phyloP scores from a whole-genome alignment of 2,888 invertebrate genomes.

The Drosophila rubida region DNA sequence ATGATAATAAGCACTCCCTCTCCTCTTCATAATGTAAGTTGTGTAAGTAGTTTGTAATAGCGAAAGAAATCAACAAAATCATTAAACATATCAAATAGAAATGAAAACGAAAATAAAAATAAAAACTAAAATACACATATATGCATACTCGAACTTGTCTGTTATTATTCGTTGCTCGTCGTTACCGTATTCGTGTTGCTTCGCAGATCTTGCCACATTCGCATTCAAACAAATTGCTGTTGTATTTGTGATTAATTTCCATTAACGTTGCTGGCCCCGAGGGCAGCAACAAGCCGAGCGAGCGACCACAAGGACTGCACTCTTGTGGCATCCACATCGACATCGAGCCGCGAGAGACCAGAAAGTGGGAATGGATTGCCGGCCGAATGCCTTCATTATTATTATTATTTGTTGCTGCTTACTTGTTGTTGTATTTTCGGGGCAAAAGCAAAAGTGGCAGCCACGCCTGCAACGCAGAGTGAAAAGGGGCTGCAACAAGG shows the following conservation, averaged over 20 bases:
- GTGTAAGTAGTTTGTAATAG: slow-evolving; percentile 70
- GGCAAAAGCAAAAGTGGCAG: slow-evolving; percentile 40
- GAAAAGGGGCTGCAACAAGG: slow-evolving; percentile 34
- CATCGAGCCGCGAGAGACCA: slow-evolving; percentile 25
- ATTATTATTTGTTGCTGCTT: slow-evolving; percentile 50
- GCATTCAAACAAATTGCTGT: slow-evolving; percentile 55
- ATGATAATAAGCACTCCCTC: slow-evolving; percentile 4
- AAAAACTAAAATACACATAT: slow-evolving; percentile 5
- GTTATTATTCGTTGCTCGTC: neutral
- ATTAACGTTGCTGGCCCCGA: slow-evolving; percentile 45
- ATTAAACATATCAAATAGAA: slow-evolving; percentile 48
- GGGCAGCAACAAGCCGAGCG: slow-evolving; percentile 20
- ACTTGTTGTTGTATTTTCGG: slow-evolving; percentile 11
- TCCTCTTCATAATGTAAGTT: slow-evolving; percentile 25
- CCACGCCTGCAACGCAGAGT: slow-evolving; percentile 40
- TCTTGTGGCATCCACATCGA: slow-evolving; percentile 21
- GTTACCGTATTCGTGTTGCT: neutral
- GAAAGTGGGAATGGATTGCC: slow-evolving; percentile 77
- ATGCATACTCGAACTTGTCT: neutral
- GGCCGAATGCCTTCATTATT: slow-evolving; percentile 83
- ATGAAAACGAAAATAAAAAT: neutral
- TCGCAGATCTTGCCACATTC: slow-evolving; percentile 26
- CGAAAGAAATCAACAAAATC: slow-evolving; percentile 72
- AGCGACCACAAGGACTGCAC: slow-evolving; percentile 39
- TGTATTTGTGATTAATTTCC: slow-evolving; percentile 69